Evolutionary conservation across 35 echinoderm and acorn worm species (phyloP), one percentile per base, ranked within the genome.

Genomic region (Heliocidaris tuberculata): DNA sequence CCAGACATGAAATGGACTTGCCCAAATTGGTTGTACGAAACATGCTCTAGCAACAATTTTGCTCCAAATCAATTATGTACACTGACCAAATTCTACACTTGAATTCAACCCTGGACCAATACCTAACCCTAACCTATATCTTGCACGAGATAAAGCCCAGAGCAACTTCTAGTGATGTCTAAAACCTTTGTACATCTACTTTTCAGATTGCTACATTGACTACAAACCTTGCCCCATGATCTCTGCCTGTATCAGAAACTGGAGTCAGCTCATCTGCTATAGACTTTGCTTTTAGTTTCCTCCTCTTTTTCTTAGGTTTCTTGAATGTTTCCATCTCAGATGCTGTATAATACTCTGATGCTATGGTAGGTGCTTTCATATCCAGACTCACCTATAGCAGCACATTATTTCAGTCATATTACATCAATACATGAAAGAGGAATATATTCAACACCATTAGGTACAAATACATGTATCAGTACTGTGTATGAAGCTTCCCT

Each of bases 321-420:
- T 99, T 99, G 49, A 99, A 99, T 61, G 93, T 88, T 49, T 97
- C 96, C 96, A 99, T 96, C 95, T 99, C 98, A 85, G 91, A 56
- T 35, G 90, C 6, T 31, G 97, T 95, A 94, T 96, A 99, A 94
- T 97, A 99, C 91, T 99, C 98, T 48, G 93, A 96, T 31, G 98
- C 98, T 85, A 99, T 2, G 24, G 85, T 90, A 30, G 96, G 97
- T 24, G 95, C 97, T 32, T 92, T 90, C 52, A 95, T 88, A 19
- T 99, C 95, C 35, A 99, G 93, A 56, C 92, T 97, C 7, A 97
- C 90, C 98, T 99, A 93, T 59, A 93, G 21, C 0, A 86, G 15
- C 70, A 85, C 9, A 29, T 32, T 17, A 86, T 30, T 11, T 86
- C 27, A 86, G 9, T 19, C 21, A 86, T 86, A 7, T 86, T 7